These are phyloP conservation scores for Chalcosyrphus nemorum DNA, from an alignment of 2,888 invertebrate genomes.

Conservation along the genomic window DNA sequence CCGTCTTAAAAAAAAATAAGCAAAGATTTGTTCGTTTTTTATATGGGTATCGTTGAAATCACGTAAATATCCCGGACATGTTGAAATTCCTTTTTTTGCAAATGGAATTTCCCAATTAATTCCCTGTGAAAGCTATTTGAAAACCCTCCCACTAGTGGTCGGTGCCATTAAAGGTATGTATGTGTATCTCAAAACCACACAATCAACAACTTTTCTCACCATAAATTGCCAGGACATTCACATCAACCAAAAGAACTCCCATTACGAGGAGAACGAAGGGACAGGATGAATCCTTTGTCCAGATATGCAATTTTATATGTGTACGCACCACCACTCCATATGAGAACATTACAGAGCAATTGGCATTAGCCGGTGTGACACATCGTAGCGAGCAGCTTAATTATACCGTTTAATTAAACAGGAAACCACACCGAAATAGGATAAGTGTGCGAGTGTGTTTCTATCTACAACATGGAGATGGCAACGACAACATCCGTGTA, in stretches of 20 bases:
- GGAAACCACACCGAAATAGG: conserved; percentile 57
- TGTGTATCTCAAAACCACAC: conserved; percentile 53
- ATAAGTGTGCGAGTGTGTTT: not conserved
- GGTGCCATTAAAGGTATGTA: conserved; percentile 28
- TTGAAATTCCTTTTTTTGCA: conserved; percentile 13
- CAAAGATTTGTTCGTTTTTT: too few relatives aligned
- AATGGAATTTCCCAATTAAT: conserved; percentile 65
- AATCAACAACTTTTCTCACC: conserved; percentile 70
- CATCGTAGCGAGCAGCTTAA: conserved; percentile 64
- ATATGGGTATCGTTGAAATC: conserved; percentile 7
- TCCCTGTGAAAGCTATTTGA: conserved; percentile 15
- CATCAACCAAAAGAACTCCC: conserved; percentile 59
- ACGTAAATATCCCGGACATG: conserved; percentile 14
- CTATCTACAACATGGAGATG: not conserved
- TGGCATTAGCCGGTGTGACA: conserved; percentile 68
- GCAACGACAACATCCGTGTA: not conserved
- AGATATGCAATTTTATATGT: conserved; percentile 51
- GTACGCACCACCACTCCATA: conserved; percentile 28
- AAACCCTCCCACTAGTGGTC: not conserved
- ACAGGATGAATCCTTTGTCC: conserved; percentile 17
- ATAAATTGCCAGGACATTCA: conserved; percentile 59
- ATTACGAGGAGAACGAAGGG: conserved; percentile 21
- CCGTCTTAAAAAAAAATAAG: too few relatives aligned
- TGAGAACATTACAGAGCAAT: conserved; percentile 60
- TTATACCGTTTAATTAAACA: conserved; percentile 72